phyloP scores from a whole-genome alignment of 2,797 vertebrate species.

The Pipistrellus kuhlii region DNA sequence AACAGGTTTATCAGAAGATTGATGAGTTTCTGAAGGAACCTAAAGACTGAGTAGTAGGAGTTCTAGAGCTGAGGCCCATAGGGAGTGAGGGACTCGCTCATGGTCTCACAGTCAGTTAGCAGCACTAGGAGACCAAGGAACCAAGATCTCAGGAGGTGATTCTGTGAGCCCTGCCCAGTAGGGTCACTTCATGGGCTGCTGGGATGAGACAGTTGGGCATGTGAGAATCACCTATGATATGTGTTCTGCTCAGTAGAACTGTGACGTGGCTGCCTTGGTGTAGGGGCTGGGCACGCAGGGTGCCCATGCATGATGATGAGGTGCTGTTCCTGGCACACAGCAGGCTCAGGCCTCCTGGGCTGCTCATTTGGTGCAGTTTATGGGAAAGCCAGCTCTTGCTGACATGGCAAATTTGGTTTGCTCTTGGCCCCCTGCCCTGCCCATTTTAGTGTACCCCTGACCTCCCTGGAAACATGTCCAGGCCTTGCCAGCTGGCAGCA shows the following conservation, averaged over 20 bases:
- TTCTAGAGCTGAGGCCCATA: neutral
- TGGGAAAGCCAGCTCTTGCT: constrained; percentile 45
- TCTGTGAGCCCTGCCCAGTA: neutral
- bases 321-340: constrained; percentile 33
- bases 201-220: neutral
- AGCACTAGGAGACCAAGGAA: neutral
- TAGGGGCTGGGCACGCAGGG: neutral
- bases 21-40: neutral
- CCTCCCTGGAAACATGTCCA: neutral
- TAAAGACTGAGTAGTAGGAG: neutral
- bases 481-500: constrained; percentile 41
- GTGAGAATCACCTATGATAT: neutral
- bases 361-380: constrained; percentile 16
- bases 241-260: neutral
- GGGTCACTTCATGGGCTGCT: neutral
- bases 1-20: neutral
- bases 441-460: neutral
- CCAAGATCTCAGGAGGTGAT: neutral
- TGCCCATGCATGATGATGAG: constrained; percentile 42
- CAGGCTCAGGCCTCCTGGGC: neutral
- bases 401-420: constrained; percentile 44
- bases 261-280: neutral
- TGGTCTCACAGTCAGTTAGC: neutral
- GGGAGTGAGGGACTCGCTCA: neutral
- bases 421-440: neutral